Evolutionary conservation across 2,113 vertebrate genomes (phyloP), one percentile per base, ranked within the genome.

Genomic region (Ophiodon elongatus): DNA sequence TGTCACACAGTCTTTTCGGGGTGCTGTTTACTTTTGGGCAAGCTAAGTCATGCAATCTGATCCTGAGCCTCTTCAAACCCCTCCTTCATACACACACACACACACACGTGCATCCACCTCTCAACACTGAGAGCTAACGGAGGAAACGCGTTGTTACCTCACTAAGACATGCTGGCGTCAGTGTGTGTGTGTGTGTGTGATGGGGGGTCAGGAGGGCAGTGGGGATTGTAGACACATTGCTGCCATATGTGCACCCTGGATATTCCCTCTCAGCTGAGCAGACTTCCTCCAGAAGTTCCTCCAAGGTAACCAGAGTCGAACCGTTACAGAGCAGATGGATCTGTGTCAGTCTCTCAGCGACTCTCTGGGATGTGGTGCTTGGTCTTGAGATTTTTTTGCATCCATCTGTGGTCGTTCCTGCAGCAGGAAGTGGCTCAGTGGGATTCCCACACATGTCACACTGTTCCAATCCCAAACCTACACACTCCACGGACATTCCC

Each of bases 111-210:
- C 82, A 87, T 75, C 59, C 50, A 88, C 88, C 89, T 88, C 91
- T 92, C 89, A 89, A 71, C 88, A 86, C 90, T 33, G 45, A 81
- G 76, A 87, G 85, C 88, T 89, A 87, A 88, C 79, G 88, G 90
- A 94, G 94, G 92, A 94, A 93, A 90, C 82, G 69, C 70, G 86
- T 80, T 89, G 91, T 95, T 95, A 92, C 93, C 92, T 92, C 92
- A 92, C 88, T 74, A 94, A 93, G 94, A 95, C 94, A 92, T 79
- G 83, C 88, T 94, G 94, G 95, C 93, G 89, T 94, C 91, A 88
- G 89, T 85, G 88, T 88, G 89, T 88, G 79, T 88, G 25, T 59
- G 56, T 27, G 54, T 6, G 54, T 15, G 54, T 27, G 23, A 9
- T 56, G 9, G 78, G 90, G 94, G 91, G 94, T 94, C 91, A 93